These are phyloP conservation scores for Acrobasis consociella DNA, from an alignment of 2,888 invertebrate species.

Conservation along the genomic window DNA sequence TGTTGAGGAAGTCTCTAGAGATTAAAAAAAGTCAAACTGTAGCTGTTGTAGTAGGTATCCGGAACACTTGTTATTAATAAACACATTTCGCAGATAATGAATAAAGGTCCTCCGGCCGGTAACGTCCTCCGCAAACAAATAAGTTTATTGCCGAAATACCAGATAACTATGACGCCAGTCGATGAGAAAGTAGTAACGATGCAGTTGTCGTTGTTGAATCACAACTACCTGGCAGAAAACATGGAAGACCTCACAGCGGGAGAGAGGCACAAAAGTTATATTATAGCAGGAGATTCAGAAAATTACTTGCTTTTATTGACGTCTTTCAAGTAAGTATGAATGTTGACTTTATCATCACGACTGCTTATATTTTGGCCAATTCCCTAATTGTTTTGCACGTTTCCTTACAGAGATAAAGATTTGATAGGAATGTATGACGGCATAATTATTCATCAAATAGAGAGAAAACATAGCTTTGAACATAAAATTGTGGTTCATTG, in stretches of 20 bases:
- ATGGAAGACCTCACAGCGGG: constrained; percentile 73
- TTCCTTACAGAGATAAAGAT: constrained; percentile 62
- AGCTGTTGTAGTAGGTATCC: too few species aligned
- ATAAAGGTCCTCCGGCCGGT: constrained; percentile 88
- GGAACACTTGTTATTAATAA: too few species aligned
- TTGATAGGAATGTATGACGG: constrained; percentile 71
- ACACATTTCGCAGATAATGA: constrained; percentile 83
- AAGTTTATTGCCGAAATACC: constrained; percentile 84
- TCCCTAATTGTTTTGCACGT: constrained; percentile 27
- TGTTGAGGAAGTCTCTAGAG: too few species aligned
- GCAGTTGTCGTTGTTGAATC: constrained; percentile 68
- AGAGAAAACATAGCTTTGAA: constrained; percentile 60
- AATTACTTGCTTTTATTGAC: constrained; percentile 83
- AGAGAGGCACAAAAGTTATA: constrained; percentile 75
- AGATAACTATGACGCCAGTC: constrained; percentile 62
- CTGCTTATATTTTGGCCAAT: constrained; percentile 22
- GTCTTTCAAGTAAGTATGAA: constrained; percentile 75
- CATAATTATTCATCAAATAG: constrained; percentile 64
- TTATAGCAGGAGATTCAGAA: constrained; percentile 86
- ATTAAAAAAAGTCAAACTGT: too few species aligned
- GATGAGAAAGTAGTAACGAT: constrained; percentile 58
- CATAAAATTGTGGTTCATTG: constrained; percentile 59
- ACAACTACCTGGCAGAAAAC: constrained; percentile 65
- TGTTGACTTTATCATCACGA: background rate
- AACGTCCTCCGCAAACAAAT: constrained; percentile 85